Conservation (phyloP, 2,797 vertebrate genomes). For the Periophthalmus magnuspinnatus region DNA sequence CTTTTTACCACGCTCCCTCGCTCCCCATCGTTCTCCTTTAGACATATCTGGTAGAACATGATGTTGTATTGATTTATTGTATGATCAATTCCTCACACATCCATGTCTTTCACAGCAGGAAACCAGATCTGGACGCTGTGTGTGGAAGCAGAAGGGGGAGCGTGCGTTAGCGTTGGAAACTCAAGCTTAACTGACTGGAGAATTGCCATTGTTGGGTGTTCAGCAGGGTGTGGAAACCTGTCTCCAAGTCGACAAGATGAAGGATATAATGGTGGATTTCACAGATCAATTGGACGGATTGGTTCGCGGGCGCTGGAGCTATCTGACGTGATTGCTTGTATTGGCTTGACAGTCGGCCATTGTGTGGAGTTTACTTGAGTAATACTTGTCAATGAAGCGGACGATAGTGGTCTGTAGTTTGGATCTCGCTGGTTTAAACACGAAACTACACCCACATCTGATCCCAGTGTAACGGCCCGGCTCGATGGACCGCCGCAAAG, state of each 20-base stretch:
- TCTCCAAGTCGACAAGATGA: not conserved
- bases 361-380: not conserved
- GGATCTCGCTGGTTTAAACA: no score
- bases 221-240: slow-evolving; percentile 1
- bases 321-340: not conserved
- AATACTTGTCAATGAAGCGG: not conserved
- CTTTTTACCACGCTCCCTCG: not conserved
- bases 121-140: slow-evolving; percentile 1
- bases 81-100: slow-evolving; percentile 27
- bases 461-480: no score
- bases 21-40: not conserved
- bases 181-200: slow-evolving; percentile 6
- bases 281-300: slow-evolving; percentile 7
- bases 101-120: slow-evolving; percentile 37
- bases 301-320: not conserved
- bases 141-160: slow-evolving; percentile 11
- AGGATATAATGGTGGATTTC: slow-evolving; percentile 11
- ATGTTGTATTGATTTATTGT: slow-evolving; percentile 34
- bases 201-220: slow-evolving; percentile 8
- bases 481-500: no score
- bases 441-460: no score
- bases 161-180: slow-evolving; percentile 18
- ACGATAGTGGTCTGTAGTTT: not conserved
- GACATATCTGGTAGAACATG: no score
- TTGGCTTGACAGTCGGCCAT: not conserved